Conservation (phyloP, 2,113 vertebrate species). For the Dendrocopos noguchii region DNA sequence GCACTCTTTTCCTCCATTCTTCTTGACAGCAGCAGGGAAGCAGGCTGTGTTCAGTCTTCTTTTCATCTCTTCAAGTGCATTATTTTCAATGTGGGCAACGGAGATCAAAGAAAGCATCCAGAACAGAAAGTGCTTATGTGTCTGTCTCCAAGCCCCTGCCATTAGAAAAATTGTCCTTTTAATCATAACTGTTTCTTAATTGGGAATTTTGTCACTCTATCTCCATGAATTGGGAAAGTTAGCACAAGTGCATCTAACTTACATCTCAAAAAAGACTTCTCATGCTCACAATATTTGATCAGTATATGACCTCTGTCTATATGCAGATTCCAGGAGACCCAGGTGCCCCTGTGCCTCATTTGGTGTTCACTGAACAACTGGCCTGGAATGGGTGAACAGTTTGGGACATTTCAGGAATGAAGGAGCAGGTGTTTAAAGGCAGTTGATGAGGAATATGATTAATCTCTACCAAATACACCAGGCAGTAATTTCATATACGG, state of each 20-base stretch:
- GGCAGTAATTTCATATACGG: neutral
- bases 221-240: neutral
- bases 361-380: neutral
- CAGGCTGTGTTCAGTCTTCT: neutral
- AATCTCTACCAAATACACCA: neutral
- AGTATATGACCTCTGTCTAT: neutral
- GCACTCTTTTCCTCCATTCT: neutral
- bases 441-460: neutral
- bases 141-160: neutral
- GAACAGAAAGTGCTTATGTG: neutral
- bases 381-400: neutral
- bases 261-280: neutral
- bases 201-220: neutral
- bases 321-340: neutral
- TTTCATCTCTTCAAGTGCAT: neutral
- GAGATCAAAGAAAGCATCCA: neutral
- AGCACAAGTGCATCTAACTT: neutral
- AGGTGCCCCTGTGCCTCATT: accelerated
- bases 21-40: neutral
- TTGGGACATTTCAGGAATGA: neutral
- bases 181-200: neutral
- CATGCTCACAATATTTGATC: neutral
- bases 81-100: neutral
- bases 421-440: neutral
- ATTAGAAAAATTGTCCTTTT: neutral